These are phyloP conservation scores for Fistularia commersonii DNA, from an alignment of 2,797 vertebrate genomes.

Conservation along the genomic window DNA sequence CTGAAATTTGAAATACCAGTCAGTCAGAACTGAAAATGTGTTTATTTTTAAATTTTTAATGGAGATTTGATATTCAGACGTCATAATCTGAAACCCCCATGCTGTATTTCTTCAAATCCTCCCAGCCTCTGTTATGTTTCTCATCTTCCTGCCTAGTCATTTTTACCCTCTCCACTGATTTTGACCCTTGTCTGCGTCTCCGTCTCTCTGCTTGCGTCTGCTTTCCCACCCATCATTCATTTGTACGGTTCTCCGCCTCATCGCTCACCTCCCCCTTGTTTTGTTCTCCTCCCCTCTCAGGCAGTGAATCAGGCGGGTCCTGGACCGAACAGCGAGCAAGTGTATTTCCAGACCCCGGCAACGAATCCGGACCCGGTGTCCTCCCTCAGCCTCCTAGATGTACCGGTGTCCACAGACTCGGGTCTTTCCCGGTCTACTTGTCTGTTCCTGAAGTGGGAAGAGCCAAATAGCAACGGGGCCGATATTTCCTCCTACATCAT, in stretches of 20 bases:
- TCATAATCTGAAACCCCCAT: too few relatives aligned
- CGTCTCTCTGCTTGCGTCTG: too few relatives aligned
- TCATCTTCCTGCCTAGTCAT: too few relatives aligned
- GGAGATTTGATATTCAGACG: too few relatives aligned
- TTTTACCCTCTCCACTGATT: too few relatives aligned
- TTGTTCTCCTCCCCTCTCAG: constrained; percentile 55
- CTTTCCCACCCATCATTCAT: not conserved
- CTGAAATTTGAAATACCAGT: too few relatives aligned
- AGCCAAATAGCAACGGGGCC: constrained; percentile 90
- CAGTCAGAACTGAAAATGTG: too few relatives aligned
- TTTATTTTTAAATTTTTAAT: too few relatives aligned
- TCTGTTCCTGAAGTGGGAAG: constrained; percentile 92
- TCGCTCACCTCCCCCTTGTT: not conserved
- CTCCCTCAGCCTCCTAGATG: constrained; percentile 78
- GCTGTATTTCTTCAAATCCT: too few relatives aligned
- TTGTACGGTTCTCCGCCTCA: not conserved
- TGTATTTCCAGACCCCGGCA: constrained; percentile 85
- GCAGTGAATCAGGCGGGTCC: constrained; percentile 91
- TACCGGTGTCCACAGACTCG: constrained; percentile 59
- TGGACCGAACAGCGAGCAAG: constrained; percentile 87
- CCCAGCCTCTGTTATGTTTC: too few relatives aligned
- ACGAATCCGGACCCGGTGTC: constrained; percentile 81
- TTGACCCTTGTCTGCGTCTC: too few relatives aligned
- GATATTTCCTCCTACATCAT: constrained; percentile 89
- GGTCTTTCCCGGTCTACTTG: constrained; percentile 83